phyloP scores from a whole-genome alignment of 2,888 invertebrate genomes.

The Tetanocera ferruginea region DNA sequence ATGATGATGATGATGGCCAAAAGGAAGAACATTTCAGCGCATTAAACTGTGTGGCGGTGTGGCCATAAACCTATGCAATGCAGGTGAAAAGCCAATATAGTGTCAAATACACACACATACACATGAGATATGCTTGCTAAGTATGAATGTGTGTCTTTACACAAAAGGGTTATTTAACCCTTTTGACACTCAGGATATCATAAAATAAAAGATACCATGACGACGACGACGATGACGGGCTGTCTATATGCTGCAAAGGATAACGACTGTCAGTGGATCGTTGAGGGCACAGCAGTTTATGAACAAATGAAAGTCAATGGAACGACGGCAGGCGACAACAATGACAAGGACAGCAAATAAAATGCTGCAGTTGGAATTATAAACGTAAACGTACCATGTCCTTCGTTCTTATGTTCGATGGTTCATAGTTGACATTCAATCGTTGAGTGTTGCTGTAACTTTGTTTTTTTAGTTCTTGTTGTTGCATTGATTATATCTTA shows the following conservation, averaged over 20 bases:
- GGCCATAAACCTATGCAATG: background rate
- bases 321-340: background rate
- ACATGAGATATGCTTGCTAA: background rate
- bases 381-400: background rate
- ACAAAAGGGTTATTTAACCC: slow-evolving; percentile 26
- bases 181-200: slow-evolving; percentile 27
- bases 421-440: background rate
- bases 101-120: background rate
- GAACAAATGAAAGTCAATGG: background rate
- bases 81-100: slow-evolving; percentile 12
- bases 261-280: background rate
- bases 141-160: background rate
- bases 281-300: background rate
- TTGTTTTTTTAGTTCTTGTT: background rate
- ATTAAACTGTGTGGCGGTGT: background rate
- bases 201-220: slow-evolving; percentile 22
- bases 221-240: slow-evolving; percentile 11
- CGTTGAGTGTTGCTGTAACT: background rate
- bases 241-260: background rate
- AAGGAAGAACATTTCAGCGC: background rate
- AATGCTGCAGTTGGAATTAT: background rate
- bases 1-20: too few species aligned
- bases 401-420: background rate
- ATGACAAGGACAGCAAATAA: slow-evolving; percentile 1
- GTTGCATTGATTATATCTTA: slow-evolving; percentile 9